Evolutionary conservation across 2,113 vertebrate genomes (phyloP).

Genomic region (Ciconia stormi): DNA sequence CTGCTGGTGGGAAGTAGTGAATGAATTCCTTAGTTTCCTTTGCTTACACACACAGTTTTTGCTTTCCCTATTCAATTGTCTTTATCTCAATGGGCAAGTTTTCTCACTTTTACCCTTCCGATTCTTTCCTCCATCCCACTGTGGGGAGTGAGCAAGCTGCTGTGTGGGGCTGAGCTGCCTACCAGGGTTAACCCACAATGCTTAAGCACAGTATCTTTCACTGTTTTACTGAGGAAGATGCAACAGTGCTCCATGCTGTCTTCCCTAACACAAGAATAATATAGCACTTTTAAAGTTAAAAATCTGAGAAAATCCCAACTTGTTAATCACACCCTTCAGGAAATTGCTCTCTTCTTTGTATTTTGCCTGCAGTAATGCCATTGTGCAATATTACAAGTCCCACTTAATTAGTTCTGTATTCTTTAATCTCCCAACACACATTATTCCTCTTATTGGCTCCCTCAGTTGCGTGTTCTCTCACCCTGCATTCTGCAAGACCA

Average conservation of each 20-base stretch:
- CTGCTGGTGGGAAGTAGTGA: background rate
- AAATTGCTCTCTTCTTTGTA: background rate
- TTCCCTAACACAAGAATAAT: background rate
- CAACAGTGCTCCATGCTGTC: background rate
- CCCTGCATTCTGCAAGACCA: background rate
- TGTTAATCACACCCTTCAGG: background rate
- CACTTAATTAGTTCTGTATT: background rate
- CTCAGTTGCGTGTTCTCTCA: background rate
- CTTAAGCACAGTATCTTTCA: background rate
- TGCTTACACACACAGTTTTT: background rate
- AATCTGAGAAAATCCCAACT: background rate
- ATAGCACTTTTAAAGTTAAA: background rate
- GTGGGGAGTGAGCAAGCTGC: background rate
- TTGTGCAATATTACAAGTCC: background rate
- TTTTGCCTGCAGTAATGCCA: background rate
- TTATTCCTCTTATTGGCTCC: background rate
- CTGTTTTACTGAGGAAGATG: background rate
- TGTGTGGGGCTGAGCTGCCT: background rate
- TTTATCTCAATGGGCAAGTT: rapidly evolving
- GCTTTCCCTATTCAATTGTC: background rate
- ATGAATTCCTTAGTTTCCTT: background rate
- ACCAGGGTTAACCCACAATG: background rate
- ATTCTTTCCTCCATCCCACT: background rate
- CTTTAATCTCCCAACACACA: background rate
- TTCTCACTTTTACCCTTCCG: background rate